Evolutionary conservation across 2,113 vertebrate genomes (phyloP).

Genomic region (Gallinago media): DNA sequence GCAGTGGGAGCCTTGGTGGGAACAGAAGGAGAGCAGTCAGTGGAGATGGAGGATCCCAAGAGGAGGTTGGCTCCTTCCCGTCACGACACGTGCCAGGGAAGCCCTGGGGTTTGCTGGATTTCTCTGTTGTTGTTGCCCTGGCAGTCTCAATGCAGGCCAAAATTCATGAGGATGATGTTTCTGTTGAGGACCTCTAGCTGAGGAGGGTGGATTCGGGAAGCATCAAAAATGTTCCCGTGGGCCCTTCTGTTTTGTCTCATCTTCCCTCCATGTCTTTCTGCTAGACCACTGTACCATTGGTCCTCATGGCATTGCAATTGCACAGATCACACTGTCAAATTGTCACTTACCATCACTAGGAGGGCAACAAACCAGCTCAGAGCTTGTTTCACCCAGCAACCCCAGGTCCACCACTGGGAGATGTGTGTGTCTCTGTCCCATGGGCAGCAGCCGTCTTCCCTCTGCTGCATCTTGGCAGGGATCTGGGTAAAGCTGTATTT

Average conservation of each 20-base stretch:
- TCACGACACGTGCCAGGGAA: fast-evolving
- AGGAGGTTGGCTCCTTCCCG: background rate
- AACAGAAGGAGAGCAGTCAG: background rate
- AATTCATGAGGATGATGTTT: background rate
- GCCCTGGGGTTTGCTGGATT: background rate
- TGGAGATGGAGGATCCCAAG: background rate
- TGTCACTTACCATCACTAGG: background rate
- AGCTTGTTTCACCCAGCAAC: background rate
- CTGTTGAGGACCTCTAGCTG: background rate
- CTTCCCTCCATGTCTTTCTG: background rate
- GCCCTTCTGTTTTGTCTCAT: fast-evolving
- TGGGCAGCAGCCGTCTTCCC: fast-evolving
- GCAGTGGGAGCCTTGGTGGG: background rate
- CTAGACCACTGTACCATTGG: background rate
- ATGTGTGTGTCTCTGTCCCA: background rate
- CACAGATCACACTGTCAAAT: fast-evolving
- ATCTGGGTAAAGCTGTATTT: background rate
- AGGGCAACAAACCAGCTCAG: background rate
- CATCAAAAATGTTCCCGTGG: fast-evolving
- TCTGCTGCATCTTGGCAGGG: background rate
- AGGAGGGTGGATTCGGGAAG: background rate
- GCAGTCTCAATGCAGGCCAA: fast-evolving
- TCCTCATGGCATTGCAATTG: background rate
- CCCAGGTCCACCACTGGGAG: background rate
- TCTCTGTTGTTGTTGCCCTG: background rate